These are phyloP conservation scores for Temnothorax nylanderi DNA, from an alignment of 1,140 invertebrate species.

Conservation along the genomic window DNA sequence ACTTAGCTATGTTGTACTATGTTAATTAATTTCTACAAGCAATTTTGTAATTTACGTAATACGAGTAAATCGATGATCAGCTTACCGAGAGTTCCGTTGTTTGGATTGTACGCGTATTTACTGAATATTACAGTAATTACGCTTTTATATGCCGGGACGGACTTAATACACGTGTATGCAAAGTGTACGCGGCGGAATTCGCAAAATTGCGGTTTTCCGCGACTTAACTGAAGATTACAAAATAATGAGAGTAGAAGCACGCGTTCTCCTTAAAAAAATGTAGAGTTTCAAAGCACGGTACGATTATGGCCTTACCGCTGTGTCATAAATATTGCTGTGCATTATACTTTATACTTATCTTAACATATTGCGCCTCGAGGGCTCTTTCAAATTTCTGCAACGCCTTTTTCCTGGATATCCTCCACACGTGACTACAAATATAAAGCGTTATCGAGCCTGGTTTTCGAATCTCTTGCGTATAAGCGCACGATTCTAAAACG, in stretches of 20 bases:
- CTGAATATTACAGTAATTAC: conserved; percentile 58
- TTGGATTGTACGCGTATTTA: conserved; percentile 44
- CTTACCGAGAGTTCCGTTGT: conserved; percentile 51
- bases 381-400: background rate
- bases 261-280: conserved; percentile 3
- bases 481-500: conserved; percentile 11
- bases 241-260: conserved; percentile 8
- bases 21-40: conserved; percentile 62
- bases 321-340: conserved; percentile 18
- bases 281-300: background rate
- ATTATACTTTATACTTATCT: conserved; percentile 32
- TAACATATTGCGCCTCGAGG: conserved; percentile 3
- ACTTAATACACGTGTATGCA: conserved; percentile 40
- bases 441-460: conserved; percentile 42
- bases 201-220: conserved; percentile 43
- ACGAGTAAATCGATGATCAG: conserved; percentile 55
- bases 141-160: conserved; percentile 55
- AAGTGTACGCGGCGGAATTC: conserved; percentile 41
- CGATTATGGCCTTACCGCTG: background rate
- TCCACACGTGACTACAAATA: conserved; percentile 35
- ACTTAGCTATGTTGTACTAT: conserved; percentile 46
- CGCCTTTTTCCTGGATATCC: background rate
- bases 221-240: conserved; percentile 42
- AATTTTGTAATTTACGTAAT: conserved; percentile 60
- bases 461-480: conserved; percentile 45